A percentile compares a stretch with the other conserved stretches of the same genome.
Conservation (phyloP, 2,113 vertebrate genomes). For the Rissa tridactyla region DNA sequence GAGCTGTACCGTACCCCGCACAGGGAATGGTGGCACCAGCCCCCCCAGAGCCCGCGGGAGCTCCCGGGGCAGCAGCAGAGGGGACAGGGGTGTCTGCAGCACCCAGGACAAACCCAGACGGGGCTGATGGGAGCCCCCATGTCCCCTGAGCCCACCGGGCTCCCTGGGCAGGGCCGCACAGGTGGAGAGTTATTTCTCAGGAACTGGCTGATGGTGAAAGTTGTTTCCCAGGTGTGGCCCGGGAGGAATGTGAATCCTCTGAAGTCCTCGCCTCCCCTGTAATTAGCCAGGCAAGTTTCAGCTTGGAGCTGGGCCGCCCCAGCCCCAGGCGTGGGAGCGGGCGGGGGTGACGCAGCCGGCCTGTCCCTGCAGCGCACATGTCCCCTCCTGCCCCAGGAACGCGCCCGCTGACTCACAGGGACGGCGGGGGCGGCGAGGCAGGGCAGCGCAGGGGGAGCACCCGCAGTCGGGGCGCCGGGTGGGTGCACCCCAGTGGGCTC, state of each 20-base stretch:
- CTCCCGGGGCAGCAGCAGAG: background rate
- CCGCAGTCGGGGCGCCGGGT: rapidly evolving
- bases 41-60: rapidly evolving
- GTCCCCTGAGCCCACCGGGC: background rate
- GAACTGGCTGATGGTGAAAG: constrained; percentile 48
- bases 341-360: background rate
- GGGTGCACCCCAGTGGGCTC: background rate
- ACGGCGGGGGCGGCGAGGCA: rapidly evolving
- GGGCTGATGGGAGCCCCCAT: background rate
- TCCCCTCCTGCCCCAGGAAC: constrained; percentile 32
- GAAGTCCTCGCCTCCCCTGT: constrained; percentile 1
- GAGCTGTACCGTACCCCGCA: rapidly evolving
- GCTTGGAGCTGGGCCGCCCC: constrained; percentile 33
- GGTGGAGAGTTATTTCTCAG: constrained; percentile 18
- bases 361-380: background rate
- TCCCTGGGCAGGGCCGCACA: background rate
- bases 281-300: constrained; percentile 53
- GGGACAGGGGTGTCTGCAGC: background rate
- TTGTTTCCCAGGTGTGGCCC: constrained; percentile 40
- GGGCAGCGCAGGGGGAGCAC: background rate
- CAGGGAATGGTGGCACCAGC: background rate
- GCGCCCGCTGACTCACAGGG: background rate
- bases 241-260: constrained; percentile 36
- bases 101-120: background rate
- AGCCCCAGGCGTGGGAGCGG: constrained; percentile 20